Evolutionary conservation across 2,113 vertebrate species (phyloP).

Genomic region (Strix uralensis): DNA sequence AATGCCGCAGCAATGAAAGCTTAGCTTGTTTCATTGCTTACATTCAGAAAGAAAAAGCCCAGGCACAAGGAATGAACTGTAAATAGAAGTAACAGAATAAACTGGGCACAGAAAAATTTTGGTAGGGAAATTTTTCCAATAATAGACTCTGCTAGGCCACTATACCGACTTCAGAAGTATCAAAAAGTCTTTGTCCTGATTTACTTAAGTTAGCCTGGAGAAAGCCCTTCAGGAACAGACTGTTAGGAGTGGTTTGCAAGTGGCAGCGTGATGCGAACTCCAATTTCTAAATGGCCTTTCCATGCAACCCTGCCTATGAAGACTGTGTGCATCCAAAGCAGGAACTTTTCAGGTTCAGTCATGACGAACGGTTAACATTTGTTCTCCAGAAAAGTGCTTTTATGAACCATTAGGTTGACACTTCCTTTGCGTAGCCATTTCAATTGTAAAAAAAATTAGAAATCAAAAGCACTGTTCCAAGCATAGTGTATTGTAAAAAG

Average conservation of each 20-base stretch:
- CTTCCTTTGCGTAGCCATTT: neutral
- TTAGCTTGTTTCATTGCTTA: neutral
- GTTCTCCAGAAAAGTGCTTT: neutral
- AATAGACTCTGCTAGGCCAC: neutral
- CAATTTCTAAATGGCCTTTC: neutral
- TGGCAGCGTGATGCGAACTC: neutral
- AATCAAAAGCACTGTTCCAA: neutral
- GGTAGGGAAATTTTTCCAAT: neutral
- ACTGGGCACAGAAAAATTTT: neutral
- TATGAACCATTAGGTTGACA: neutral
- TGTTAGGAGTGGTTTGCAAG: neutral
- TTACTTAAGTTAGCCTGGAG: neutral
- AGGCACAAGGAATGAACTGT: neutral
- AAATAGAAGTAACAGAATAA: neutral
- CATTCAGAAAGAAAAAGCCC: neutral
- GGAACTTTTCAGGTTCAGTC: neutral
- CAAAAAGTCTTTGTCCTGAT: neutral
- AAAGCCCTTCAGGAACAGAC: neutral
- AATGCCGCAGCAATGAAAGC: neutral
- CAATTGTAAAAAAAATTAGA: neutral
- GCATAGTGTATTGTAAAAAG: neutral
- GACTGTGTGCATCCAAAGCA: neutral
- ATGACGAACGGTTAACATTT: neutral
- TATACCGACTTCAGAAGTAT: neutral
- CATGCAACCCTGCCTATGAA: neutral